phyloP scores from a whole-genome alignment of 2,797 vertebrate genomes.

The Lepus oiostolus region DNA sequence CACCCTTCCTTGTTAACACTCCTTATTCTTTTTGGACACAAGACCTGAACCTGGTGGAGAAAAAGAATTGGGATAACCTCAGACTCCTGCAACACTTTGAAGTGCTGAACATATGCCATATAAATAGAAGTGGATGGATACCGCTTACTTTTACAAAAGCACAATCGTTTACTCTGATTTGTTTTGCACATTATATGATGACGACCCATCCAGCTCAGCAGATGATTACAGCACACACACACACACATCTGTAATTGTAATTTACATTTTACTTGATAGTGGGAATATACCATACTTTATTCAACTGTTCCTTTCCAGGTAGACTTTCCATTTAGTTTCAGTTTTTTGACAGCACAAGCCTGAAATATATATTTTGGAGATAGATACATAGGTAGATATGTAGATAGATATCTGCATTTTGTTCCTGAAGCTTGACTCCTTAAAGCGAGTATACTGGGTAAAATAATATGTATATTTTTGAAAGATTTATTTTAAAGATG shows the following conservation, averaged over 20 bases:
- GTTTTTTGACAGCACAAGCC: neutral
- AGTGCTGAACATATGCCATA: neutral
- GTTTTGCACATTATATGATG: conserved; percentile 15
- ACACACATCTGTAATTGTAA: neutral
- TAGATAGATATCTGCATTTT: neutral
- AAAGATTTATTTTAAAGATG: too few species aligned
- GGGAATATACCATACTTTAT: neutral
- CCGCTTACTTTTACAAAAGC: neutral
- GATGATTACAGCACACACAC: neutral
- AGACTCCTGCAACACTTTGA: neutral
- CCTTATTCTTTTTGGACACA: too few species aligned
- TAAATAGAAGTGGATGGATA: neutral
- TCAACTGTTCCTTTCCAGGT: neutral
- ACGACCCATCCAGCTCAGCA: neutral
- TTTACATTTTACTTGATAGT: neutral
- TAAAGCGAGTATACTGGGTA: neutral
- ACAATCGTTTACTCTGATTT: neutral
- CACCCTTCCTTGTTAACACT: too few species aligned
- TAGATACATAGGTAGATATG: neutral
- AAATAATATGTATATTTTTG: neutral
- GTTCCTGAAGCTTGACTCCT: neutral
- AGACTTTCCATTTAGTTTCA: neutral
- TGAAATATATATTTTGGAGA: neutral
- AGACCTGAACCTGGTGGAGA: neutral
- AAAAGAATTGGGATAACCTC: neutral